Evolutionary conservation across 2,113 vertebrate genomes (phyloP), one percentile per base, ranked within the genome.

Genomic region (Prietella phreatophila): DNA sequence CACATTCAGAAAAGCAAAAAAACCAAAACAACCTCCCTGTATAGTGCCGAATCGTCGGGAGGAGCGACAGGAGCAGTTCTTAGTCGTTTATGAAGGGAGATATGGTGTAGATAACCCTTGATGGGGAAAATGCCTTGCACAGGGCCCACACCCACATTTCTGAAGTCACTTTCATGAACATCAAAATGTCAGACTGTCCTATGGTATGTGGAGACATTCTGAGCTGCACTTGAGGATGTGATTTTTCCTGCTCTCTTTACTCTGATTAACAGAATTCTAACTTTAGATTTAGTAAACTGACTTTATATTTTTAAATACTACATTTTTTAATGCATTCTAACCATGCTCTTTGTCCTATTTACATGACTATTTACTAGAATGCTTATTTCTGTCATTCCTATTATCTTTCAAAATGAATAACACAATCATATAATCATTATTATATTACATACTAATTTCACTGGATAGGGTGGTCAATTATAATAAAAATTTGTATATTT

Each of bases 141-240:
- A 71, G 91, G 89, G 85, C 63, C 10, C 85, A 50, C 85, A 89
- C 79, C 81, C 36, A 84, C 27, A 53, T 30, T 84, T 67, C 2
- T 63, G 14, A 80, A 80, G 76, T 30, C 76, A 86, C 89, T 86
- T 89, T 86, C 55, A 58, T 39, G 36, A 71, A 61, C 84, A 79
- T 87, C 89, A 86, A 81, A 78, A 91, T 89, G 88, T 36, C 55
- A 93, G 83, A 82, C 83, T 91, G 86, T 90, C 83, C 91, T 86
- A 84, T 61, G 82, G 75, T 60, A 71, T 81, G 56, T 60, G 53
- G 53, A 87, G 65, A 60, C 39, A 50, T 61, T 81, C 42, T 88
- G 88, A 88, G 87, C 84, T 71, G 81, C 65, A 75, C 87, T 89
- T n/a, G n/a, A 80, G 80, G 86, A 87, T 81, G 83, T 53, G 60